Base-by-base conservation (phyloP, 2,113 vertebrate genomes). In the Cygnus buccinator region DNA sequence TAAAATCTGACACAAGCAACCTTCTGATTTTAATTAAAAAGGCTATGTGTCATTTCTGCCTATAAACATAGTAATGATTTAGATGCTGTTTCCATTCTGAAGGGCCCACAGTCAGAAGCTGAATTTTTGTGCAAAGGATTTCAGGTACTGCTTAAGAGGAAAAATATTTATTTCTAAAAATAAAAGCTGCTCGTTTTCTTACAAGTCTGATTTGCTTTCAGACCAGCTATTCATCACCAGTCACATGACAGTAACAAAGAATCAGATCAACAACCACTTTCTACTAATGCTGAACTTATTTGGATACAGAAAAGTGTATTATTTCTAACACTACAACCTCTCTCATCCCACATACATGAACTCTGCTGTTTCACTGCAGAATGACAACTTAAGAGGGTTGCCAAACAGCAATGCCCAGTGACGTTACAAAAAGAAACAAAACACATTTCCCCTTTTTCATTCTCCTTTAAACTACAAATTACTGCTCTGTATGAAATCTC, bases 161-260 rank as follows among this genome's bases (percentile, higher is more conserved):
- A 86, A 87, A 83, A 44, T 25, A 74, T 18, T 75, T 89, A 12
- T 73, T 77, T 75, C 52, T 87, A 87, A 82, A 93, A 94, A 66
- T 14, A 25, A 93, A 87, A 78, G 10, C 48, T 78, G 11, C 5
- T n/a, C 8, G 6, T 46, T 23, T 59, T 80, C 68, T 87, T 72
- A 39, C 41, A 87, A 58, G 20, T 5, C 6, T 66, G 8, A 44
- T 66, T 83, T 78, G 75, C 44, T 85, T 94, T 76, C 70, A 84
- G 73, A 52, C 13, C 43, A 65, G 26, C 9, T 76, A 73, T 70
- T 97, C n/a, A 80, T 48, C 48, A 91, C 16, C 31, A 84, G 35
- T 43, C 39, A 77, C 1, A 2, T 22, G 8, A 70, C 17, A 89
- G 22, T 22, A 87, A 87, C 20, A 87, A 92, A 87, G 11, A 94